These are phyloP conservation scores for Keiferia lycopersicella DNA, from an alignment of 2,888 invertebrate genomes.

Conservation along the genomic window DNA sequence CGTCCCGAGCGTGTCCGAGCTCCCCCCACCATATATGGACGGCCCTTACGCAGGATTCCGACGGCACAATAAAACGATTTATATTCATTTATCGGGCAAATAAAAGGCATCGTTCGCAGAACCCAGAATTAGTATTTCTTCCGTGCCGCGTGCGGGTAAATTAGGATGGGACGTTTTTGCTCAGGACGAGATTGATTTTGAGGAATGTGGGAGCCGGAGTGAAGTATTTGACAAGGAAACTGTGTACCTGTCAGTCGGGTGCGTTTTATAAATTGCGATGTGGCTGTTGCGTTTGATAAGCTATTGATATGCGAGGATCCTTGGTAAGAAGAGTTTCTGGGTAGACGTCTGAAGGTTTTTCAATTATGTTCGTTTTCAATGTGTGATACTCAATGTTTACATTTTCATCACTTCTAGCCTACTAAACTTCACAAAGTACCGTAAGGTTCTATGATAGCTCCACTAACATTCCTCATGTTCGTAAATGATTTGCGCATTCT, in stretches of 20 bases:
- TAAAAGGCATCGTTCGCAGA: constrained; percentile 54
- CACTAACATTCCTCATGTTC: not conserved
- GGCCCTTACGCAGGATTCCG: constrained; percentile 73
- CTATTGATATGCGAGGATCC: not conserved
- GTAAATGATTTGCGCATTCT: not conserved
- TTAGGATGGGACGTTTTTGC: constrained; percentile 28
- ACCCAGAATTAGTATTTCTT: constrained; percentile 58
- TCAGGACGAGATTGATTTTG: constrained; percentile 16
- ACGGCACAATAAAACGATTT: constrained; percentile 70
- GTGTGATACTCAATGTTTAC: too few relatives aligned
- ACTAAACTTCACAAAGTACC: not conserved
- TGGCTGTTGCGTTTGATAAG: not conserved
- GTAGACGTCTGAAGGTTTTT: too few relatives aligned
- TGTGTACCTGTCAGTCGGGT: not conserved
- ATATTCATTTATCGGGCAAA: constrained; percentile 72
- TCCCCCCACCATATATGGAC: constrained; percentile 71
- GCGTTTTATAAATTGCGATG: not conserved
- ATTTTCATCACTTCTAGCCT: not conserved
- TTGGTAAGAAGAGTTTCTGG: too few relatives aligned
- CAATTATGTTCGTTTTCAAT: too few relatives aligned
- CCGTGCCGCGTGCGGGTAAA: constrained; percentile 49
- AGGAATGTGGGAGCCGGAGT: constrained; percentile 9
- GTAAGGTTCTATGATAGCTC: not conserved
- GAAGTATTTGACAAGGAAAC: constrained; percentile 12
- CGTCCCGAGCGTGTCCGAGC: constrained; percentile 46